Evolutionary conservation across 2,888 invertebrate genomes (phyloP).

Genomic region (Nomada fucata): DNA sequence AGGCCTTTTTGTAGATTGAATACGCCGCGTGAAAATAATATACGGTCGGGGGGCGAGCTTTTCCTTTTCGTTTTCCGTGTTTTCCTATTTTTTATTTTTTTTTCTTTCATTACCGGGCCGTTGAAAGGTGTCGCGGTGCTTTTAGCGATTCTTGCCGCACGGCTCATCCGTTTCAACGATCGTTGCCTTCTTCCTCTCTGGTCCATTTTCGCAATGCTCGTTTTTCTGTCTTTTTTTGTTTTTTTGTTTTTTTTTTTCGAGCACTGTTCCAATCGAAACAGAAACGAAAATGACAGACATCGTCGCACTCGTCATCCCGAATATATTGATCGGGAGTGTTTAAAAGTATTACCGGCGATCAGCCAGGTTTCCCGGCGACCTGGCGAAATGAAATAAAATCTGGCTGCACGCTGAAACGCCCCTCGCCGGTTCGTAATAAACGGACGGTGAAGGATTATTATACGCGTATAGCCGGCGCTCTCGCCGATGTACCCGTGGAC

Average conservation of each 20-base stretch:
- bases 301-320: background rate
- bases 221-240: too few species aligned
- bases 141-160: constrained; percentile 37
- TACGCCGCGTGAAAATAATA: constrained; percentile 65
- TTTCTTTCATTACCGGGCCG: constrained; percentile 19
- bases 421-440: constrained; percentile 56
- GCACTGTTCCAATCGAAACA: too few species aligned
- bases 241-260: background rate
- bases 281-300: background rate
- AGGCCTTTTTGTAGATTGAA: constrained; percentile 71
- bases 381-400: constrained; percentile 1
- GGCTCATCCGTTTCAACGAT: constrained; percentile 8
- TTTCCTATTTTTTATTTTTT: background rate
- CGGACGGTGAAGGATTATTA: constrained; percentile 60
- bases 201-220: background rate
- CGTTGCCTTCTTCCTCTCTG: background rate
- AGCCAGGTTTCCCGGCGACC: background rate
- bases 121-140: constrained; percentile 9
- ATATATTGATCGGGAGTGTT: constrained; percentile 2
- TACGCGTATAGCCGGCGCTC: constrained; percentile 53
- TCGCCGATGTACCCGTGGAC: constrained; percentile 45
- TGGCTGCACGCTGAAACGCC: background rate
- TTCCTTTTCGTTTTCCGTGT: constrained; percentile 10
- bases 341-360: background rate
- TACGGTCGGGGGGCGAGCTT: constrained; percentile 51